Percentiles rank a stretch among this genome's conserved stretches.
phyloP scores from a whole-genome alignment of 1,140 invertebrate species.

The Metopolophium dirhodum region DNA sequence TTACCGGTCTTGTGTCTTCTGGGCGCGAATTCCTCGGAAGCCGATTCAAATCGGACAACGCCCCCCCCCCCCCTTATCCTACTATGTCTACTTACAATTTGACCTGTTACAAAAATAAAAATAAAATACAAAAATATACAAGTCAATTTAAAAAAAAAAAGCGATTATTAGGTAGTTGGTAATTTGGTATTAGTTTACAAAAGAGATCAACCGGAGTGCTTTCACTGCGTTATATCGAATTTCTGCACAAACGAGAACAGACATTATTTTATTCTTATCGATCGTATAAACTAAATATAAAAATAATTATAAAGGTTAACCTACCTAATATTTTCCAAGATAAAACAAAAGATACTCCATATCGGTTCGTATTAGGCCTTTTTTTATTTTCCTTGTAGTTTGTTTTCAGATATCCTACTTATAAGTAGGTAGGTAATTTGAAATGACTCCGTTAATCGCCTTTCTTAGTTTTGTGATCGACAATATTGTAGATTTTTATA shows the following conservation, averaged over 20 bases:
- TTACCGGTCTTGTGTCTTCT: conserved; percentile 25
- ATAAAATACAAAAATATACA: not conserved
- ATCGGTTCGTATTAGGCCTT: not conserved
- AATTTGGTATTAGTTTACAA: not conserved
- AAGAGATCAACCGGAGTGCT: not conserved
- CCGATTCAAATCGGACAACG: not conserved
- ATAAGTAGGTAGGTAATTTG: not conserved
- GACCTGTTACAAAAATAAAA: not conserved
- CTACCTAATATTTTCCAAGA: accelerated
- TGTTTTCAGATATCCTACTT: not conserved
- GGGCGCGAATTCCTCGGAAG: not conserved
- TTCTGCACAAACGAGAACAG: not conserved
- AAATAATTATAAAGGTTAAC: not conserved
- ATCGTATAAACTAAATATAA: not conserved
- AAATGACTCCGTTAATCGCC: not conserved
- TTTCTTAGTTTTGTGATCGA: not conserved
- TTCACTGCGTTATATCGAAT: not conserved
- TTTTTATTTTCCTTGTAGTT: not conserved
- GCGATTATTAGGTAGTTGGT: not conserved
- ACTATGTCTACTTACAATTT: not conserved
- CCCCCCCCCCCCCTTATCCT: too few relatives aligned
- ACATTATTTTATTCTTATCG: not conserved
- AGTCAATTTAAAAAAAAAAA: not conserved
- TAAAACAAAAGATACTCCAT: not conserved
- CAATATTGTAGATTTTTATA: not conserved